Conservation (phyloP, 1,140 invertebrate genomes). For the Octopus sinensis region DNA sequence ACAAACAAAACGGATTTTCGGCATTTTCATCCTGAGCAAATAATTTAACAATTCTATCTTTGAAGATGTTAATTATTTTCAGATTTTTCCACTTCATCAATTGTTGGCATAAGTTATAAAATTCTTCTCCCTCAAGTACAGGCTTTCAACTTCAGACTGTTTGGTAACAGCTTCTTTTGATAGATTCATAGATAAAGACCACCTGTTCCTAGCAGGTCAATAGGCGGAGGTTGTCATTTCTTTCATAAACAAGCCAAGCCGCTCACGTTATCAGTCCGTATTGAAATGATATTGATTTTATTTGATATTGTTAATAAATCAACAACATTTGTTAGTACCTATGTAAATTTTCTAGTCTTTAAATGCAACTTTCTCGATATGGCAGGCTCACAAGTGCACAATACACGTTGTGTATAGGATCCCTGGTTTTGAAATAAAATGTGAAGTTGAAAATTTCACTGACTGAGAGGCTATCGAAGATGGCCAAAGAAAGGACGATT, state of each 20-base stretch:
- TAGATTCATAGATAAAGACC: conserved; percentile 34
- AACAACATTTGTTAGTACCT: conserved; percentile 41
- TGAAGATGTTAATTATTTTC: conserved; percentile 53
- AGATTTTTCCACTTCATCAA: conserved; percentile 59
- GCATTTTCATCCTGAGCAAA: conserved; percentile 61
- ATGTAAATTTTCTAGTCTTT: neutral
- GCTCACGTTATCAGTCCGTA: conserved; percentile 50
- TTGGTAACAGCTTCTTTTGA: conserved; percentile 46
- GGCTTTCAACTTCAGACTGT: conserved; percentile 47
- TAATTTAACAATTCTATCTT: conserved; percentile 57
- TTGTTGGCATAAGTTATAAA: conserved; percentile 59
- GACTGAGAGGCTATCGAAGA: neutral
- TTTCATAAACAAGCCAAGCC: conserved; percentile 43
- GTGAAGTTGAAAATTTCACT: neutral
- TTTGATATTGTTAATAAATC: conserved; percentile 52
- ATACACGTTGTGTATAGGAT: neutral
- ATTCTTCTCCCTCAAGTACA: conserved; percentile 53
- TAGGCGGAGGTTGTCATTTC: conserved; percentile 34
- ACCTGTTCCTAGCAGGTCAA: conserved; percentile 56
- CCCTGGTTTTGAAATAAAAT: neutral
- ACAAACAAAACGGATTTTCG: conserved; percentile 51
- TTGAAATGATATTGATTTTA: conserved; percentile 51
- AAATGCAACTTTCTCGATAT: neutral
- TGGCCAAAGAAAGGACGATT: neutral
- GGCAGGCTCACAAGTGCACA: neutral